Evolutionary conservation across 2,797 vertebrate genomes (phyloP).

Genomic region (Karalla daura): DNA sequence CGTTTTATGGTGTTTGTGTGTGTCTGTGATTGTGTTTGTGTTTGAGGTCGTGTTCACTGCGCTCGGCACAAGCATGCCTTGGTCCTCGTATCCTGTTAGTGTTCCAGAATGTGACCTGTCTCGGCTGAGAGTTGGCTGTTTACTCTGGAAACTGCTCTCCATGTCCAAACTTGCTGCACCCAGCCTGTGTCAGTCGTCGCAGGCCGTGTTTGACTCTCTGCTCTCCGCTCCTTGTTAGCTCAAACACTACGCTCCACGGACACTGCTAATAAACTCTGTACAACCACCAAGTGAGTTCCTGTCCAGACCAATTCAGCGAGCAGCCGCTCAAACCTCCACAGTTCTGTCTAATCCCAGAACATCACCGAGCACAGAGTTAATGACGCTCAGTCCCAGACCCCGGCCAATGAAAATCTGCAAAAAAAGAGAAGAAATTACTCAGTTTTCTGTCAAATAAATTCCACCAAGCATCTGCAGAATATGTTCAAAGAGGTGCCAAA

Average conservation of each 20-base stretch:
- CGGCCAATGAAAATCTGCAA: too few species aligned
- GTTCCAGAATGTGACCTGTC: slow-evolving; percentile 48
- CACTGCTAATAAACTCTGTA: neutral
- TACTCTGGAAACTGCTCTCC: slow-evolving; percentile 51
- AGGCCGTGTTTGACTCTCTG: slow-evolving; percentile 21
- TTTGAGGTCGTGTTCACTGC: slow-evolving; percentile 16
- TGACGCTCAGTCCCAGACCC: neutral
- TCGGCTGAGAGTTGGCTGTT: slow-evolving; percentile 49
- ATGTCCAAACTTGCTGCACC: slow-evolving; percentile 42
- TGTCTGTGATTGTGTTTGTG: slow-evolving; percentile 44
- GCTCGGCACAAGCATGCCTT: slow-evolving; percentile 22
- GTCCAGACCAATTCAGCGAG: neutral
- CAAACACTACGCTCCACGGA: neutral
- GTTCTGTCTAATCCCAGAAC: neutral
- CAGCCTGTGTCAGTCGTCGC: slow-evolving; percentile 23
- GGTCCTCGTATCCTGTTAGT: slow-evolving; percentile 59
- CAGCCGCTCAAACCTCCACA: neutral
- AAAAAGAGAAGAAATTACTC: too few species aligned
- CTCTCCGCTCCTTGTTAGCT: slow-evolving; percentile 6
- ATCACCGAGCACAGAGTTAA: neutral
- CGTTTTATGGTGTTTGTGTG: slow-evolving; percentile 32
- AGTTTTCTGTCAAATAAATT: neutral
- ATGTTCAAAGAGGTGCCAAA: neutral
- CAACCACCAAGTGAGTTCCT: neutral
- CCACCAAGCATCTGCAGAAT: neutral